These are phyloP conservation scores for Serripes groenlandicus DNA, from an alignment of 2,888 invertebrate genomes.

Conservation along the genomic window DNA sequence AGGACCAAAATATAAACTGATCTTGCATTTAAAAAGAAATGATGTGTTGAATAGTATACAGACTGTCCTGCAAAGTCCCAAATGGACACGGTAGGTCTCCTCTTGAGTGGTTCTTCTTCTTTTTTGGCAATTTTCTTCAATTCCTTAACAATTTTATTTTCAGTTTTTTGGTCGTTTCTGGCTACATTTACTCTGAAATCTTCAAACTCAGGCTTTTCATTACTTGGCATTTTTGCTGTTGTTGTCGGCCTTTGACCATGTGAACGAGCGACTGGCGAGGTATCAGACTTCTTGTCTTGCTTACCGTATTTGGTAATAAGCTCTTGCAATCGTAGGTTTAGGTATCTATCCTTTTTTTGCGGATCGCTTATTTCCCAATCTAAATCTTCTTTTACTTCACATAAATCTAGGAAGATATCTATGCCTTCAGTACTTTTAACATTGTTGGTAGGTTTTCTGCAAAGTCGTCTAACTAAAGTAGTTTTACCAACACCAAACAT, in stretches of 20 bases:
- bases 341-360: not conserved
- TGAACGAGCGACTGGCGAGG: not conserved
- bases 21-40: slow-evolving; percentile 48
- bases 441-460: not conserved
- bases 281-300: not conserved
- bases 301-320: not conserved
- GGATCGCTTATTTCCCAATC: not conserved
- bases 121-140: not conserved
- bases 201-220: not conserved
- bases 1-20: slow-evolving; percentile 52
- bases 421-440: slow-evolving; percentile 42
- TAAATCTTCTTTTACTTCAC: not conserved
- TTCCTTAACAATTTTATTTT: not conserved
- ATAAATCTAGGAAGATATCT: slow-evolving; percentile 18
- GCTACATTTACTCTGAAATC: not conserved
- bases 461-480: slow-evolving; percentile 40
- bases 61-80: not conserved
- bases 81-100: not conserved
- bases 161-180: not conserved
- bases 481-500: slow-evolving; percentile 63
- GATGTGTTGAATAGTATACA: slow-evolving; percentile 45
- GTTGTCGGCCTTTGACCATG: not conserved
- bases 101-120: not conserved
- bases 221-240: not conserved
- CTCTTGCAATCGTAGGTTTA: not conserved